Conservation (phyloP, 2,888 invertebrate genomes). For the Calameuta filiformis region DNA sequence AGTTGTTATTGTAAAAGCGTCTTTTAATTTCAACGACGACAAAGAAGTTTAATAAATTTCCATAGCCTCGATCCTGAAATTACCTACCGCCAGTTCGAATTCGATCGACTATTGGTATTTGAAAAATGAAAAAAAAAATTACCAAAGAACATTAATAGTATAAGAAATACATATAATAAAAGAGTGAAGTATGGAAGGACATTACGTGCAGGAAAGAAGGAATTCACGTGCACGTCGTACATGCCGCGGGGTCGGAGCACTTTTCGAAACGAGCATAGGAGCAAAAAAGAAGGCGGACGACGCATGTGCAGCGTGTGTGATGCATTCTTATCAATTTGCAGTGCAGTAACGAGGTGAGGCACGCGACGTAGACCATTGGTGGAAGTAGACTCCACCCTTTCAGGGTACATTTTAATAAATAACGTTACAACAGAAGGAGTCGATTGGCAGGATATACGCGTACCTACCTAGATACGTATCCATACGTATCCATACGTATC, state of each 20-base stretch:
- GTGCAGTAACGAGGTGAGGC: conserved; percentile 55
- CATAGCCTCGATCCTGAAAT: not conserved
- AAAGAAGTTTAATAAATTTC: not conserved
- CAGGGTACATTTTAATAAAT: conserved; percentile 58
- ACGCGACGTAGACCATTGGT: conserved; percentile 59
- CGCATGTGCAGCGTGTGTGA: conserved; percentile 35
- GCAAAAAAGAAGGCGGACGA: conserved; percentile 28
- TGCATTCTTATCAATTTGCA: conserved; percentile 62
- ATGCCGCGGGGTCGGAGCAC: not conserved
- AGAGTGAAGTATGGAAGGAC: not conserved
- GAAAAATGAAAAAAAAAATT: no score
- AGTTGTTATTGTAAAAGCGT: conserved; percentile 63
- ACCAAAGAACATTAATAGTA: not conserved
- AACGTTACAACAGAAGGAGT: conserved; percentile 41
- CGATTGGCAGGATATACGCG: not conserved
- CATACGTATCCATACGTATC: not conserved
- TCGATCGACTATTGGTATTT: not conserved
- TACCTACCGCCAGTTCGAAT: not conserved
- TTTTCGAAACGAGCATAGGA: conserved; percentile 26
- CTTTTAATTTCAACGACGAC: not conserved
- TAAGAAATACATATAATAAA: not conserved
- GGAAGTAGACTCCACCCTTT: conserved; percentile 56
- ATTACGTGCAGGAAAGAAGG: not conserved
- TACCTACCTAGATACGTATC: not conserved
- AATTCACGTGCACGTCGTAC: not conserved